A percentile compares a stretch with the other conserved stretches of the same genome.
Conservation (phyloP, 2,113 vertebrate genomes). For the Campylomormyrus numenius region DNA sequence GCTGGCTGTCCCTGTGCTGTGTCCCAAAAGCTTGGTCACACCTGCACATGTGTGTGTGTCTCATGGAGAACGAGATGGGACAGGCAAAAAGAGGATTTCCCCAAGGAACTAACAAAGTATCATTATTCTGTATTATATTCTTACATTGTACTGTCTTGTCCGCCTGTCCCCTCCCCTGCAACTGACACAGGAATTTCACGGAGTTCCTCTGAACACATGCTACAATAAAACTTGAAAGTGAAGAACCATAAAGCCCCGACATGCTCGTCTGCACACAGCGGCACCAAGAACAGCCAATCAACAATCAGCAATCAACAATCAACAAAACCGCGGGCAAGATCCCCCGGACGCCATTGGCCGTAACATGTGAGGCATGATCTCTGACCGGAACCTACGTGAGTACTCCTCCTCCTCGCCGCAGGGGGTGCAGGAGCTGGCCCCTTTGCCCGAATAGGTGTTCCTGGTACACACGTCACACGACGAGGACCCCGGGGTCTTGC, state of each 20-base stretch:
- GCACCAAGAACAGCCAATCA: not conserved
- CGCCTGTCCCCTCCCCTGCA: not conserved
- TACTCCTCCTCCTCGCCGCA: slow-evolving; percentile 75
- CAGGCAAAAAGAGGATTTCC: not conserved
- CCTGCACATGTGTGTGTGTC: not conserved
- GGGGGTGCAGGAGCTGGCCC: slow-evolving; percentile 77
- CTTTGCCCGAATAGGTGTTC: slow-evolving; percentile 80
- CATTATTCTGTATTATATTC: not conserved
- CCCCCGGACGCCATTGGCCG: not conserved
- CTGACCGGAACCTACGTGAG: slow-evolving; percentile 64
- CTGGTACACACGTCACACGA: slow-evolving; percentile 76
- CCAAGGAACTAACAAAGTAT: not conserved
- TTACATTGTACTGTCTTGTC: not conserved
- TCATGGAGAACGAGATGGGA: not conserved
- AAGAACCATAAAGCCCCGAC: not conserved
- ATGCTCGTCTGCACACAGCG: not conserved
- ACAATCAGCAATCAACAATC: not conserved
- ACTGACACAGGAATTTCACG: not conserved
- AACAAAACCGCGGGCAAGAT: not conserved
- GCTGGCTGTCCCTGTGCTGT: not conserved
- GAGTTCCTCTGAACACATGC: not conserved
- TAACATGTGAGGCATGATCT: not conserved
- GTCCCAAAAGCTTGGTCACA: not conserved
- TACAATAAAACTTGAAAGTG: not conserved
- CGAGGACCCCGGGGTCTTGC: slow-evolving; percentile 71